These are phyloP conservation scores for Engraulis encrasicolus DNA, from an alignment of 2,113 vertebrate genomes.

Conservation along the genomic window DNA sequence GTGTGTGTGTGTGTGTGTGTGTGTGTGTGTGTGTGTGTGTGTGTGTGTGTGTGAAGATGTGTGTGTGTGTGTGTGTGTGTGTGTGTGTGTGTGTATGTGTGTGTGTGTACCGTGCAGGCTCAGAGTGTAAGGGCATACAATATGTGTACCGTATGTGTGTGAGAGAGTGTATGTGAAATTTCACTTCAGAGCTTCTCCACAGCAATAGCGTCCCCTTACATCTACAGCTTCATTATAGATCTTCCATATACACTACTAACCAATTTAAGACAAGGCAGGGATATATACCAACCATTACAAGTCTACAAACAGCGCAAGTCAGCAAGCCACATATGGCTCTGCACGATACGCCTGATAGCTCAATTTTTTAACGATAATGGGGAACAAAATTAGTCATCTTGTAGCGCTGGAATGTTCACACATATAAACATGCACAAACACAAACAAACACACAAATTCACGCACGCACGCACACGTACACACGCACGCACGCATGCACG, in stretches of 20 bases:
- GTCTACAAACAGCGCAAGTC: not conserved
- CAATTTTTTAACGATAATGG: not conserved
- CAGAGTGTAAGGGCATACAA: too few species aligned
- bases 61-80: not conserved
- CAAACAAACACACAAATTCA: too few species aligned
- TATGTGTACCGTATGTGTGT: too few species aligned
- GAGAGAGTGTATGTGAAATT: not conserved
- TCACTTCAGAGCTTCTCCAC: not conserved
- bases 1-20: not conserved
- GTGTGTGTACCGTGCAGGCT: too few species aligned
- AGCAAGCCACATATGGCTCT: not conserved
- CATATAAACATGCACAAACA: too few species aligned
- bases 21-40: slow-evolving; percentile 12
- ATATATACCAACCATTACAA: not conserved
- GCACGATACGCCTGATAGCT: not conserved
- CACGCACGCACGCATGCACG: too few species aligned
- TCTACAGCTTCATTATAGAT: not conserved
- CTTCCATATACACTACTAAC: too few species aligned
- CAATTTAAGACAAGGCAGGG: too few species aligned
- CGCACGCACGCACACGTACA: too few species aligned
- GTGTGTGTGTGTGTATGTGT: too few species aligned
- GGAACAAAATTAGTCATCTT: not conserved
- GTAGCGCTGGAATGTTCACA: too few species aligned
- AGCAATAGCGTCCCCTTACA: not conserved
- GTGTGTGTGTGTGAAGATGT: not conserved